A percentile compares a stretch with the other conserved stretches of the same genome.
These are phyloP conservation scores for Parapristionchus giblindavisi DNA, from an alignment of 2,888 invertebrate species.

Conservation along the genomic window DNA sequence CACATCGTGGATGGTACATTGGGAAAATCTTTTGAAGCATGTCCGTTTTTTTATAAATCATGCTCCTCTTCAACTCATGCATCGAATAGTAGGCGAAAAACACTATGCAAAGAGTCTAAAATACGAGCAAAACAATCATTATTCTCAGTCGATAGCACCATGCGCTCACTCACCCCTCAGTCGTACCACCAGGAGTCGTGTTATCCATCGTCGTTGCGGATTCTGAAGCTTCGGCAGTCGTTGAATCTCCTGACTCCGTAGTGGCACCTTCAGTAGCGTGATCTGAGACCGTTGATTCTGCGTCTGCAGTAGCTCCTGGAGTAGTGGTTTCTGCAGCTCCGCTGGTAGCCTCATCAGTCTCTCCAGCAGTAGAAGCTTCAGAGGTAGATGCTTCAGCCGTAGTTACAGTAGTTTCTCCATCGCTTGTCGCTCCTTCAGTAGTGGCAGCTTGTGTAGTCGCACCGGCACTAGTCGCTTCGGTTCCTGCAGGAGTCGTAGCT, in stretches of 20 bases:
- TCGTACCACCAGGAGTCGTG: too few relatives aligned
- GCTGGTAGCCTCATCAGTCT: neutral
- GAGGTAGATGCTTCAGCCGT: neutral
- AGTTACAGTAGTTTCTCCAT: neutral
- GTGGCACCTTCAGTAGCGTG: neutral
- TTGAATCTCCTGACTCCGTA: neutral
- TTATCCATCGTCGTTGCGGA: too few relatives aligned
- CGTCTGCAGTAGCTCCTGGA: neutral
- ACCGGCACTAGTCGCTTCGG: neutral
- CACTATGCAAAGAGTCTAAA: too few relatives aligned
- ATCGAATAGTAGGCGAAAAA: too few relatives aligned
- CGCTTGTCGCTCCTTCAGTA: neutral
- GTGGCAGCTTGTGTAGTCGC: neutral
- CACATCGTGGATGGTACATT: too few relatives aligned
- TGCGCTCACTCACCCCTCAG: too few relatives aligned
- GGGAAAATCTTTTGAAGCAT: too few relatives aligned
- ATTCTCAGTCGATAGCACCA: too few relatives aligned
- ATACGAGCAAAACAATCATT: too few relatives aligned
- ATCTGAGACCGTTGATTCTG: neutral
- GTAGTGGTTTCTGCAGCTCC: neutral
- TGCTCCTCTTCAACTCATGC: too few relatives aligned
- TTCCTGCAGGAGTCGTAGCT: neutral
- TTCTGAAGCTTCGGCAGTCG: neutral
- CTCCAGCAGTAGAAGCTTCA: neutral
- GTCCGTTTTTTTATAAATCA: too few relatives aligned